Percentiles rank a stretch among this genome's conserved stretches.
Evolutionary conservation across 2,113 vertebrate genomes (phyloP).

Genomic region (Mola mola): DNA sequence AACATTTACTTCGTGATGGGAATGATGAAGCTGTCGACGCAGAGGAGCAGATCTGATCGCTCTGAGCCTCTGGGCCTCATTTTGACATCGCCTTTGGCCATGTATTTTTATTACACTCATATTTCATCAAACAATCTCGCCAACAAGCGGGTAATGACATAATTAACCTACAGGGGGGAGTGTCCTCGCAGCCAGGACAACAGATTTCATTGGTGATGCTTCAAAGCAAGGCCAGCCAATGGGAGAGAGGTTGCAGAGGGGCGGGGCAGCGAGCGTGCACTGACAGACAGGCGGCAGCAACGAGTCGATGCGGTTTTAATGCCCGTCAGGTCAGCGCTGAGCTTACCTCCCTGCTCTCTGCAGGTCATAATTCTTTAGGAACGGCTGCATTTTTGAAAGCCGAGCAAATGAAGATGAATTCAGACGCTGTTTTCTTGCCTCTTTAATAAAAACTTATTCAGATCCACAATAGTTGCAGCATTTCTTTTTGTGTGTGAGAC

Average conservation of each 20-base stretch:
- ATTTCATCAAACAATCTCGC: constrained; percentile 80
- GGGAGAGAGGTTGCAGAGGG: constrained; percentile 19
- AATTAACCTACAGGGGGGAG: constrained; percentile 74
- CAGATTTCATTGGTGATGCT: constrained; percentile 56
- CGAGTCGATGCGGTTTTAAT: constrained; percentile 53
- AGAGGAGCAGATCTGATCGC: constrained; percentile 32
- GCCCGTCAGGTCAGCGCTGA: constrained; percentile 18
- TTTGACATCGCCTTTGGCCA: constrained; percentile 66
- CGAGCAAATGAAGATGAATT: constrained; percentile 23
- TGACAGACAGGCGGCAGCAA: constrained; percentile 8
- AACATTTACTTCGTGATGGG: constrained; percentile 58
- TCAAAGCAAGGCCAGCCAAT: constrained; percentile 38
- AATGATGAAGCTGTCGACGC: constrained; percentile 59
- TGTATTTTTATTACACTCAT: constrained; percentile 77
- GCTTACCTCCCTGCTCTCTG: constrained; percentile 38
- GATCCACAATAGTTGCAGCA: constrained; percentile 16
- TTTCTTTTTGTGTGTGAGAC: background rate
- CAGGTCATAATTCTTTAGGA: constrained; percentile 22
- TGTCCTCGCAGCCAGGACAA: constrained; percentile 22
- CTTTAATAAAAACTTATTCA: constrained; percentile 32
- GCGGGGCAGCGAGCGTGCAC: background rate
- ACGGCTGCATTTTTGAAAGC: background rate
- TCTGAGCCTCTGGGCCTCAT: constrained; percentile 51
- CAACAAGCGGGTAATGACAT: constrained; percentile 76
- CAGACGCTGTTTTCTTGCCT: constrained; percentile 8